Evolutionary conservation across 2,113 vertebrate species (phyloP), one percentile per base, ranked within the genome.

Genomic region (Empidonax traillii): DNA sequence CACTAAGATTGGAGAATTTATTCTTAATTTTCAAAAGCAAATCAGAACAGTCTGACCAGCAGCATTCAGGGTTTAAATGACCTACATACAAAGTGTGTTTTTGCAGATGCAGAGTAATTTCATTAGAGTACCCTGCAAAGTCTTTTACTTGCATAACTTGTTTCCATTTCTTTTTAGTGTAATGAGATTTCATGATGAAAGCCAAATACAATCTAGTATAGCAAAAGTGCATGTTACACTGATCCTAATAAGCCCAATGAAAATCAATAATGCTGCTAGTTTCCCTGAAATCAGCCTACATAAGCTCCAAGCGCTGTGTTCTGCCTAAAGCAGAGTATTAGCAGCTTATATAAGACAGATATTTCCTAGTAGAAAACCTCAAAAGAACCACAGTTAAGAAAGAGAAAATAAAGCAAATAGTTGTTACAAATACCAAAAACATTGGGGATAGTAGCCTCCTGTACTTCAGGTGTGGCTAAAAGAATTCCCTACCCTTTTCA

Each of bases 181-280:
- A 98, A 97, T 97, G 97, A 98, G 97, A 97, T 98, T 98, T 97
- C 95, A 93, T 96, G 96, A 97, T 97, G 97, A 98, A 98, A 97
- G 94, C 87, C 97, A 97, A 97, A 98, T 91, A 96, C 97, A 96
- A 97, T 97, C 97, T 93, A 92, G 92, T 91, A 51, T 91, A 95
- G 97, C 97, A 97, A 97, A 96, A 97, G 90, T 92, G 87, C 95
- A 96, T 94, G 93, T 97, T 96, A 93, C 59, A 27, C 95, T 96
- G 97, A 98, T 96, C 97, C 97, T 97, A 97, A 98, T 97, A 97
- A 97, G 97, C 97, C 92, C 86, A 89, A 94, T 94, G 94, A 96
- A 97, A 98, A 98, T 98, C 98, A 98, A 97, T 98, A 98, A 97
- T 51, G 91, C 91, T 97, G 93, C 97, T 98, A 92, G 95, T 95